phyloP scores from a whole-genome alignment of 1,140 invertebrate species.

The Macrosteles quadrilineatus region DNA sequence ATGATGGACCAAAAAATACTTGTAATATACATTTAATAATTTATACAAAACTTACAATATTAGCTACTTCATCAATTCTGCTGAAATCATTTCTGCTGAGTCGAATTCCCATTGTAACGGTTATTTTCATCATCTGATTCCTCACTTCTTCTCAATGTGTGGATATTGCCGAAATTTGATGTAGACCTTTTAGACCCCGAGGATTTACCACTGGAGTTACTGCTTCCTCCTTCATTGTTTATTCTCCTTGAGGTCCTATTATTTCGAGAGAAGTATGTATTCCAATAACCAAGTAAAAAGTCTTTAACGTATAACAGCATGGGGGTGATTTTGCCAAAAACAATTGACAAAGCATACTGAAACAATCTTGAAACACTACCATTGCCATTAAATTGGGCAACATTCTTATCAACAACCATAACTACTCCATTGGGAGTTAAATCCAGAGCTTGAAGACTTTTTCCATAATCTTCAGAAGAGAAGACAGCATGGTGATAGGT shows the following conservation, averaged over 20 bases:
- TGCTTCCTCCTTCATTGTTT: too few relatives aligned
- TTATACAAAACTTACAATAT: too few relatives aligned
- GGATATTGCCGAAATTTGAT: background rate
- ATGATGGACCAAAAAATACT: too few relatives aligned
- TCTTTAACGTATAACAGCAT: background rate
- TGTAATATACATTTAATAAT: too few relatives aligned
- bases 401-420: background rate
- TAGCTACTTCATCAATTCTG: too few relatives aligned
- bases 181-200: too few relatives aligned
- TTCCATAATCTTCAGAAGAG: background rate
- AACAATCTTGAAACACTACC: background rate
- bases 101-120: slow-evolving; percentile 11
- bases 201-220: too few relatives aligned
- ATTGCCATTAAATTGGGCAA: background rate
- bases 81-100: slow-evolving; percentile 3
- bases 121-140: slow-evolving; percentile 4
- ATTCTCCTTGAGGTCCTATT: too few relatives aligned
- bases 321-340: background rate
- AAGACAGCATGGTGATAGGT: background rate
- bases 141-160: background rate
- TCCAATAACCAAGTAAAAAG: background rate
- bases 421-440: slow-evolving; percentile 2
- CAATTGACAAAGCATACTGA: background rate
- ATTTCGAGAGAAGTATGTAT: background rate
- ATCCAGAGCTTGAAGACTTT: background rate